Percentiles rank a stretch among this genome's conserved stretches.
Conservation (phyloP, 2,797 vertebrate genomes). For the Xiphorhynchus erythropygius region DNA sequence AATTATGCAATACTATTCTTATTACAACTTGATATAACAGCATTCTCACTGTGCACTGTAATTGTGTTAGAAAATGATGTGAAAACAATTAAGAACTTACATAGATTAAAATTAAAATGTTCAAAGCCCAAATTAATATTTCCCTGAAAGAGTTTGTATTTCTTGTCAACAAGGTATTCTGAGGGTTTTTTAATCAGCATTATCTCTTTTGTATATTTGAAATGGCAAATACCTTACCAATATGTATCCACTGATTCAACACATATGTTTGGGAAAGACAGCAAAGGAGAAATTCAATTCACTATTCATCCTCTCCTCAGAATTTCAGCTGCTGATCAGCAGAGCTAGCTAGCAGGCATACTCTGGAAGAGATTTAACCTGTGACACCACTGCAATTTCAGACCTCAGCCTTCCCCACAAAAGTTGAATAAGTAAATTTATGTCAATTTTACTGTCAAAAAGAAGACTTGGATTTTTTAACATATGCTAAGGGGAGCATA, state of each 20-base stretch:
- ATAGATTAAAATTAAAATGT: not conserved
- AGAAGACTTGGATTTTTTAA: conserved; percentile 9
- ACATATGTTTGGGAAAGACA: not conserved
- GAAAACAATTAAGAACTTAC: not conserved
- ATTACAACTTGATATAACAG: not conserved
- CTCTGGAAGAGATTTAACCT: not conserved
- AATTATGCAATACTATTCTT: not conserved
- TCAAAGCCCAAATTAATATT: not conserved
- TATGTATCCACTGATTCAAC: not conserved
- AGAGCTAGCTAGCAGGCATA: not conserved
- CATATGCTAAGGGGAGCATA: not conserved
- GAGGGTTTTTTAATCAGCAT: not conserved
- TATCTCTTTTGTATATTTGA: not conserved
- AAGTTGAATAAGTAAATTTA: not conserved
- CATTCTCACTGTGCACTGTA: not conserved
- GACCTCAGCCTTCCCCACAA: not conserved
- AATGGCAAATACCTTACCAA: not conserved
- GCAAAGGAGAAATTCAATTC: not conserved
- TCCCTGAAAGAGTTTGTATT: not conserved
- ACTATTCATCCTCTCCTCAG: not conserved
- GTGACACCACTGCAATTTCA: conserved; percentile 22
- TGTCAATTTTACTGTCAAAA: conserved; percentile 52
- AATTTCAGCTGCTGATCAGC: not conserved
- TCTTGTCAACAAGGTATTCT: not conserved
- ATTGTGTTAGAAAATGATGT: not conserved